Evolutionary conservation across 2,797 vertebrate species (phyloP).

Genomic region (Paramormyrops hopkinsi): DNA sequence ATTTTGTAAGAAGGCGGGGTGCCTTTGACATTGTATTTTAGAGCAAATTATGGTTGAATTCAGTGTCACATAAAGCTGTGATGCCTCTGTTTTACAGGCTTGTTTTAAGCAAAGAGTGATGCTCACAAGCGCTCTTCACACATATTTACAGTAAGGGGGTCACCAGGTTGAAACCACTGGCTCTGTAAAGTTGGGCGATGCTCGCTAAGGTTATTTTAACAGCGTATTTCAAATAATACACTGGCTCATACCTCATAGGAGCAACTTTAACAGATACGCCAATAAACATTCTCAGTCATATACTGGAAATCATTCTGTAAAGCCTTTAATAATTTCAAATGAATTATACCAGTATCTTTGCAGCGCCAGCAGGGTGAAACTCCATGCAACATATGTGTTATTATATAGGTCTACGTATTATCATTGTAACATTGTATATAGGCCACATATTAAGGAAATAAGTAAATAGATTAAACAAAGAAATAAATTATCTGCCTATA

Average conservation of each 20-base stretch:
- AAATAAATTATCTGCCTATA: background rate
- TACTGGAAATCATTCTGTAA: constrained; percentile 21
- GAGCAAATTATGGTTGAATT: constrained; percentile 41
- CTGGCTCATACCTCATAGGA: constrained; percentile 25
- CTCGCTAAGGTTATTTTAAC: constrained; percentile 32
- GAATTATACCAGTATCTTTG: constrained; percentile 22
- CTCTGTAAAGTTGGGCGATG: constrained; percentile 33
- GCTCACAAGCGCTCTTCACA: constrained; percentile 31
- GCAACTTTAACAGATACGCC: constrained; percentile 31
- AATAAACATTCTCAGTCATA: constrained; percentile 27
- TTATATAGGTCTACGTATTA: background rate
- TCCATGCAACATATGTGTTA: background rate
- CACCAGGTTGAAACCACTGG: constrained; percentile 34
- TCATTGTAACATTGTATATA: background rate
- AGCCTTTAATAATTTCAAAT: constrained; percentile 9
- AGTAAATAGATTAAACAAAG: background rate
- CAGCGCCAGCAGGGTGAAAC: background rate
- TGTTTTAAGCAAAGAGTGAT: constrained; percentile 38
- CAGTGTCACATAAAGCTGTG: constrained; percentile 41
- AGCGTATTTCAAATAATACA: constrained; percentile 35
- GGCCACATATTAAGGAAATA: constrained; percentile 2
- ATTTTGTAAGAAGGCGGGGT: constrained; percentile 13
- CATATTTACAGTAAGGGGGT: constrained; percentile 39
- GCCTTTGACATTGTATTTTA: constrained; percentile 30
- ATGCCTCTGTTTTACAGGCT: constrained; percentile 39